Evolutionary conservation across 1,140 invertebrate species (phyloP).

Genomic region (Coelopa frigida): DNA sequence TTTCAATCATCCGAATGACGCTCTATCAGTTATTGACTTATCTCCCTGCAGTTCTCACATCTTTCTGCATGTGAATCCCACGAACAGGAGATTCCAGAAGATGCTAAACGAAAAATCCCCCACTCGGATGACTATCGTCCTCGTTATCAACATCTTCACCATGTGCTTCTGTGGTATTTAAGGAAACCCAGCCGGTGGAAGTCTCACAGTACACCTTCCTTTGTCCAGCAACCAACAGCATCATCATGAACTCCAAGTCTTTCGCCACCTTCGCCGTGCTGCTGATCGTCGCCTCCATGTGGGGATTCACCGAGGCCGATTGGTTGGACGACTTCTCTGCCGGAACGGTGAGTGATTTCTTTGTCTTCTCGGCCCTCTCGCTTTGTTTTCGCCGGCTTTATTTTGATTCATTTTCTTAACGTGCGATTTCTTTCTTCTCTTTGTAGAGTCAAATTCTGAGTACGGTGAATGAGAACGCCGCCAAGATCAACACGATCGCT

Average conservation of each 20-base stretch:
- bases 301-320: slow-evolving; percentile 11
- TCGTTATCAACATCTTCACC: not conserved
- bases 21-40: too few species aligned
- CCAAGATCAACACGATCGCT: slow-evolving; percentile 7
- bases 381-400: not conserved
- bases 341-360: slow-evolving; percentile 4
- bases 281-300: slow-evolving; percentile 1
- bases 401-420: not conserved
- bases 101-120: too few species aligned
- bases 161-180: not conserved
- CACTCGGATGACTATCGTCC: not conserved
- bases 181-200: not conserved
- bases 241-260: slow-evolving; percentile 4
- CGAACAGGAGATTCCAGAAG: too few species aligned
- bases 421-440: not conserved
- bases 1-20: too few species aligned
- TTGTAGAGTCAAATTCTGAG: slow-evolving; percentile 9
- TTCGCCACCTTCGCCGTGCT: slow-evolving; percentile 6
- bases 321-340: slow-evolving; percentile 15
- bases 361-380: too few species aligned
- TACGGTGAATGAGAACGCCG: slow-evolving; percentile 13
- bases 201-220: too few species aligned
- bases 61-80: too few species aligned
- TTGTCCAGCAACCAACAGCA: too few species aligned
- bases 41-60: too few species aligned